Evolutionary conservation across 2,113 vertebrate genomes (phyloP).

Genomic region (Chaetorhynchus papuensis): DNA sequence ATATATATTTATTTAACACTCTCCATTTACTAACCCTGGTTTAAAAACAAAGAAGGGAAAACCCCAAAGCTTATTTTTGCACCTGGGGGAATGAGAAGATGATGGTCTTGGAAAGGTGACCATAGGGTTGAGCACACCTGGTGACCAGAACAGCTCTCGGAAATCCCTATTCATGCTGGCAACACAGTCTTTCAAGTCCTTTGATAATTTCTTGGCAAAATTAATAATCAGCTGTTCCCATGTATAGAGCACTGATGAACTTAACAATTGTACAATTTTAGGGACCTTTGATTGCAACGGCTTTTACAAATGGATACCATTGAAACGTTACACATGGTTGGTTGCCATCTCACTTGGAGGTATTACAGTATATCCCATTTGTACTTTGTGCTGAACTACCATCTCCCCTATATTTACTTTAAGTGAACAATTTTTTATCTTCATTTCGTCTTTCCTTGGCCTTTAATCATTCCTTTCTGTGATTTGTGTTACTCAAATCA

Average conservation of each 20-base stretch:
- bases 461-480: constrained; percentile 56
- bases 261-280: constrained; percentile 98
- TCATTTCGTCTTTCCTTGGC: constrained; percentile 56
- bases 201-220: constrained; percentile 76
- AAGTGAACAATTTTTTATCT: constrained; percentile 32
- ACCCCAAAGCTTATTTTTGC: background rate
- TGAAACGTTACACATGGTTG: constrained; percentile 92
- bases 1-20: background rate
- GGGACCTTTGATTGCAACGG: constrained; percentile 99
- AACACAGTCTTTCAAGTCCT: constrained; percentile 70
- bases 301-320: constrained; percentile 99
- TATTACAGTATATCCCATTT: constrained; percentile 85
- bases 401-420: constrained; percentile 59
- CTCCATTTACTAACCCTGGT: constrained; percentile 45
- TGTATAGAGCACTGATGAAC: constrained; percentile 89
- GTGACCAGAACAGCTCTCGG: constrained; percentile 31
- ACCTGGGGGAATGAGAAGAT: constrained; percentile 12
- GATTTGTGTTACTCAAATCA: constrained; percentile 49
- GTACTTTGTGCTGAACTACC: constrained; percentile 66
- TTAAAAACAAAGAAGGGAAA: constrained; percentile 1
- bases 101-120: constrained; percentile 46
- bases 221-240: constrained; percentile 75
- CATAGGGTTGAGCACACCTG: background rate
- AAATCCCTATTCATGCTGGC: constrained; percentile 83
- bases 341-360: constrained; percentile 96